A percentile compares a stretch with the other conserved stretches of the same genome.
Conservation (phyloP, 1,140 invertebrate species). For the Elymnias hypermnestra region DNA sequence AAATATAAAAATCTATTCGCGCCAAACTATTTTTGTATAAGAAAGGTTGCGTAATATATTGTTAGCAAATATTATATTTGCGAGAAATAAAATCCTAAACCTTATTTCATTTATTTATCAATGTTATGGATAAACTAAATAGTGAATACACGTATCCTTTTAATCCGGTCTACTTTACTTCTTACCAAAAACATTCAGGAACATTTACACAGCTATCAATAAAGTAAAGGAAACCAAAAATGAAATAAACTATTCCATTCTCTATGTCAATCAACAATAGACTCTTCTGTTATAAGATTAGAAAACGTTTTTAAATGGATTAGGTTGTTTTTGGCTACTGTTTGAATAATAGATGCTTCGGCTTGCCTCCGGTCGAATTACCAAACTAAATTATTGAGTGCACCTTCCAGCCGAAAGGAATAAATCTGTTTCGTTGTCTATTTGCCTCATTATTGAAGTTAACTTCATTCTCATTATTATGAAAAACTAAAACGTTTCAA, state of each 20-base stretch:
- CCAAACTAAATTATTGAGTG: slow-evolving; percentile 26
- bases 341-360: slow-evolving; percentile 24
- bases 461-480: too few species aligned
- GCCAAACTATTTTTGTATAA: too few species aligned
- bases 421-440: slow-evolving; percentile 22
- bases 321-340: slow-evolving; percentile 12
- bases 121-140: too few species aligned
- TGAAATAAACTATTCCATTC: slow-evolving; percentile 10
- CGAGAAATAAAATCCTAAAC: too few species aligned
- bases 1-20: too few species aligned
- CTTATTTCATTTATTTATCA: too few species aligned
- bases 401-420: slow-evolving; percentile 18
- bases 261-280: slow-evolving; percentile 15
- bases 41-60: too few species aligned
- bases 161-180: background rate
- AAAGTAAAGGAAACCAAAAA: slow-evolving; percentile 16
- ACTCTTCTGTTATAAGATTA: slow-evolving; percentile 15
- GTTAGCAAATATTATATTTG: too few species aligned
- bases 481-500: too few species aligned
- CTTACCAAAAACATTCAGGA: slow-evolving; percentile 11
- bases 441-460: slow-evolving; percentile 15
- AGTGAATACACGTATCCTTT: too few species aligned
- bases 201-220: slow-evolving; percentile 18
- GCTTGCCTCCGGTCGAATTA: slow-evolving; percentile 25
- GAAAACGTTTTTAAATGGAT: slow-evolving; percentile 11